Evolutionary conservation across 2,888 invertebrate genomes (phyloP).

Genomic region (Maniola hyperantus): DNA sequence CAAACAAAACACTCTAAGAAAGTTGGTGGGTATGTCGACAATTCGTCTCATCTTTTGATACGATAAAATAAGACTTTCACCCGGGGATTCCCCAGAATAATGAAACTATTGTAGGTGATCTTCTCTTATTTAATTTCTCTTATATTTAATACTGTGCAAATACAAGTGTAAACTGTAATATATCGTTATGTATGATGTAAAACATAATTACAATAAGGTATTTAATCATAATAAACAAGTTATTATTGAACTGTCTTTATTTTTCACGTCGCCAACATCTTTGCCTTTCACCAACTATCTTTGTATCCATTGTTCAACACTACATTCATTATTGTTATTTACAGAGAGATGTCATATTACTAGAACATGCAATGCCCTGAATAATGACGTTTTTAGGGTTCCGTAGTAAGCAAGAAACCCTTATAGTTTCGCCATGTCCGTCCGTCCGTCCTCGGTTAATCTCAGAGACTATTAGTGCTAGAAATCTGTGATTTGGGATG

Average conservation of each 20-base stretch:
- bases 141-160: neutral
- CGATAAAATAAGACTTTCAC: neutral
- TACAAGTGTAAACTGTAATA: neutral
- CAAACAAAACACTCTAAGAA: neutral
- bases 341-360: too few relatives aligned
- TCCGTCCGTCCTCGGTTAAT: too few relatives aligned
- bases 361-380: too few relatives aligned
- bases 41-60: neutral
- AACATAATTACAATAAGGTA: neutral
- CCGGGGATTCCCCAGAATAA: neutral
- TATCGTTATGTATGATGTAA: neutral
- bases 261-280: neutral
- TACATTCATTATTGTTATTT: too few relatives aligned
- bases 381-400: too few relatives aligned
- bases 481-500: too few relatives aligned
- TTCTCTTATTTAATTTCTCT: neutral
- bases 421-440: too few relatives aligned
- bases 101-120: neutral
- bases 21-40: neutral
- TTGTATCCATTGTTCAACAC: slow-evolving; percentile 4
- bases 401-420: too few relatives aligned
- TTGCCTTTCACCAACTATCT: neutral
- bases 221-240: slow-evolving; percentile 14
- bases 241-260: slow-evolving; percentile 13
- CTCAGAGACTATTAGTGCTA: too few relatives aligned